Evolutionary conservation across 2,113 vertebrate species (phyloP), one percentile per base, ranked within the genome.

Genomic region (Epinephelus lanceolatus): DNA sequence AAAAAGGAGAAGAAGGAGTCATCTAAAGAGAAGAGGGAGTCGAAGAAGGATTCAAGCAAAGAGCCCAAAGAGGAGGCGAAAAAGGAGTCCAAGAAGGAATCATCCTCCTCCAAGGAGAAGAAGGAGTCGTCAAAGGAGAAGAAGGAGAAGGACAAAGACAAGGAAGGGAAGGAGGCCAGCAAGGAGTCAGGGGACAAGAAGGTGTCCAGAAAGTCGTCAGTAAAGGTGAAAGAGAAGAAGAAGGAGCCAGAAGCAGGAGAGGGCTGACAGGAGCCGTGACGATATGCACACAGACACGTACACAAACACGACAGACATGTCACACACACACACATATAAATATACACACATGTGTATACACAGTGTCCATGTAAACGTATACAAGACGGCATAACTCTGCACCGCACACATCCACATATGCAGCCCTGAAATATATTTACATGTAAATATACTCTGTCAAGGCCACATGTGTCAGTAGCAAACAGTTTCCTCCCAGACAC

Each of bases 211-310:
- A 96, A 94, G 86, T 78, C 92, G 0, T 94, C 94, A 0, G 69
- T 90, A 8, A 95, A 94, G 84, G 92, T 91, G 25, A 95, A 95
- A 80, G 94, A 95, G 87, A 95, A 94, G 89, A 95, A 95, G 88
- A 94, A 93, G 78, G 93, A 94, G 74, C 45, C 91, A 0, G 93
- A 94, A 37, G 89, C 89, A 0, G 91, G 40, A 3, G 94, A 95
- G 1, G 90, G 57, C 62, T 95, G 88, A 94, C 9, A 9, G 71
- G 52, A 51, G 21, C n/a, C 0, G n/a, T n/a, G 69, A 21, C 19
- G 14, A 78, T 37, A 70, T 61, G 51, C 71, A 85, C 12, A 25
- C 70, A 62, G 4, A 84, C 60, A 76, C 40, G 40, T 2, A 37
- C 51, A 56, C 15, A 56, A 23, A 78, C 37, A 83, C 45, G 6